phyloP scores from a whole-genome alignment of 2,888 invertebrate genomes.

The Drosophila koepferae region DNA sequence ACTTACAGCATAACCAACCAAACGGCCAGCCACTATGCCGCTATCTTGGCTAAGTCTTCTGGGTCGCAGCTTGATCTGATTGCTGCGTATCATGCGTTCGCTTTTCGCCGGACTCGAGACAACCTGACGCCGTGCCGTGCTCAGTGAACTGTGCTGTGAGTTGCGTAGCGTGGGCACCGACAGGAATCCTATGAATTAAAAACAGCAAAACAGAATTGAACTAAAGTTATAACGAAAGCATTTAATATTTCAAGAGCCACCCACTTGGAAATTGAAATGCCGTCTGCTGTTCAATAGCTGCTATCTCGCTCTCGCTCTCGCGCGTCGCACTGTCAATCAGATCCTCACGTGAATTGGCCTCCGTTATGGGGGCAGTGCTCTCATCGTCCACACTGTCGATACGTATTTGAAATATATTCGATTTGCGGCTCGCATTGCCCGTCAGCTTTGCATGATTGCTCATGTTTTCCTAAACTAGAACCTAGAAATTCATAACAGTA shows the following conservation, averaged over 20 bases:
- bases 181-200: slow-evolving; percentile 73
- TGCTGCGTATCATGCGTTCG: slow-evolving; percentile 68
- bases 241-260: slow-evolving; percentile 3
- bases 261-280: slow-evolving; percentile 72
- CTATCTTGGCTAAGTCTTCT: slow-evolving; percentile 84
- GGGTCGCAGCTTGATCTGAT: slow-evolving; percentile 62
- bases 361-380: slow-evolving; percentile 77
- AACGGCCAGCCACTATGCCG: slow-evolving; percentile 82
- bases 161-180: slow-evolving; percentile 82
- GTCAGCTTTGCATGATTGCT: slow-evolving; percentile 47
- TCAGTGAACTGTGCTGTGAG: slow-evolving; percentile 55
- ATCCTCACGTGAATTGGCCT: slow-evolving; percentile 81
- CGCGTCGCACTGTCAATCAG: slow-evolving; percentile 67
- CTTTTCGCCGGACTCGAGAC: slow-evolving; percentile 84
- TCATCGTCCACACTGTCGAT: slow-evolving; percentile 80
- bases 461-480: slow-evolving; percentile 54
- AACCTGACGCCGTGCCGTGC: slow-evolving; percentile 73
- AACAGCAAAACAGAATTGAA: background rate
- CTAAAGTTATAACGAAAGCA: background rate
- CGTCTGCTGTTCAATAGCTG: slow-evolving; percentile 43
- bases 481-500: slow-evolving; percentile 25
- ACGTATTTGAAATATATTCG: slow-evolving; percentile 72
- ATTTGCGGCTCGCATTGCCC: slow-evolving; percentile 38
- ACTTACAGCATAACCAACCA: slow-evolving; percentile 75
- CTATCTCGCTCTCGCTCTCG: slow-evolving; percentile 49